Evolutionary conservation across 2,888 invertebrate genomes (phyloP).

Genomic region (Antheraea assamensis): DNA sequence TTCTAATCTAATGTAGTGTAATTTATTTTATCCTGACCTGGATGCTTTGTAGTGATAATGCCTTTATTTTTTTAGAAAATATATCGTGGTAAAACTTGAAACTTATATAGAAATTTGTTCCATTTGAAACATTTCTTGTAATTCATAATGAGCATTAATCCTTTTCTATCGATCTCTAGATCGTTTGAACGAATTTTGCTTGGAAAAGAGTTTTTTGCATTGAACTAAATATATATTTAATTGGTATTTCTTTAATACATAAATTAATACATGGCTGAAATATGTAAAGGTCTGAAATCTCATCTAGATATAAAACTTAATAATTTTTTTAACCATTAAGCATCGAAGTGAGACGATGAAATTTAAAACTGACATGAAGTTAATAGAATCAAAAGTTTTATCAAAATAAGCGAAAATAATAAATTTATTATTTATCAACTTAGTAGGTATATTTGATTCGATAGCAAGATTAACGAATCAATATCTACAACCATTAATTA

Average conservation of each 20-base stretch:
- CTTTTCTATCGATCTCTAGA: not conserved
- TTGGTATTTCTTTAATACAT: too few relatives aligned
- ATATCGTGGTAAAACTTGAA: not conserved
- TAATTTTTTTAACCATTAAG: too few relatives aligned
- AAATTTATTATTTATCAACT: not conserved
- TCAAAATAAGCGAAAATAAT: slow-evolving; percentile 1
- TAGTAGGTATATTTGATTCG: not conserved
- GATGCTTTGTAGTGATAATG: not conserved
- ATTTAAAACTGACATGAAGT: not conserved
- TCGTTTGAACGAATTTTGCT: not conserved
- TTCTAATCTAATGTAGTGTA: not conserved
- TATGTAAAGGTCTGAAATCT: too few relatives aligned
- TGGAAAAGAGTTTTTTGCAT: not conserved
- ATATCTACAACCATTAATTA: slow-evolving; percentile 72
- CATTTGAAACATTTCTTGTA: not conserved
- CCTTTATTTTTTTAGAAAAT: not conserved
- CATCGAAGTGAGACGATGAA: not conserved
- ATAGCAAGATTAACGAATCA: slow-evolving; percentile 38
- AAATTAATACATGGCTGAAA: too few relatives aligned
- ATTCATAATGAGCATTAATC: not conserved
- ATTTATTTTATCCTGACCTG: slow-evolving; percentile 3
- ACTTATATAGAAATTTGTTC: not conserved
- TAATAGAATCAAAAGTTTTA: not conserved
- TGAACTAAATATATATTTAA: too few relatives aligned
- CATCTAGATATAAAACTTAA: too few relatives aligned